phyloP scores from a whole-genome alignment of 2,888 invertebrate genomes.

The Pristionchus mayeri region DNA sequence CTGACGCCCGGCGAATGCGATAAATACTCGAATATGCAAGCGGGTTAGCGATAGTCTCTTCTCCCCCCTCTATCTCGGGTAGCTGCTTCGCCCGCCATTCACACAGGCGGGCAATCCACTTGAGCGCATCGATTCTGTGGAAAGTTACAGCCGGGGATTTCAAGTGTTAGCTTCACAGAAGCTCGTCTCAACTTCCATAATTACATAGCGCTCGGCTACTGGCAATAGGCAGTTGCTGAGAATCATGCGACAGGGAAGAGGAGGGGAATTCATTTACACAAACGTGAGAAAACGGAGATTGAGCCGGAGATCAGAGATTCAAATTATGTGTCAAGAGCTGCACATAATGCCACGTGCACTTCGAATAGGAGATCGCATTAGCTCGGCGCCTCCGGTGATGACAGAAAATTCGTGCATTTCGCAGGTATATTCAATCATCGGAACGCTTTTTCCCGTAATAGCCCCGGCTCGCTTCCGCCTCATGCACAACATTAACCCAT shows the following conservation, averaged over 20 bases:
- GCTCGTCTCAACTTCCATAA: constrained; percentile 26
- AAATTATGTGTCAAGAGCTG: background rate
- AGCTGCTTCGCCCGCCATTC: background rate
- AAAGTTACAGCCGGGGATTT: too few species aligned
- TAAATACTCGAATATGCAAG: constrained; percentile 29
- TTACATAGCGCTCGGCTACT: background rate
- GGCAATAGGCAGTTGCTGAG: background rate
- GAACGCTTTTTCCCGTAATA: background rate
- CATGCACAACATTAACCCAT: background rate
- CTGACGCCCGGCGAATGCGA: background rate
- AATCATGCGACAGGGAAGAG: too few species aligned
- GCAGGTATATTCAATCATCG: background rate
- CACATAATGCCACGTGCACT: constrained; percentile 24
- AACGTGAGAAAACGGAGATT: background rate
- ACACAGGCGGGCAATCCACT: background rate
- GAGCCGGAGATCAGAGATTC: background rate
- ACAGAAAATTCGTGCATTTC: background rate
- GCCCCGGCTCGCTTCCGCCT: background rate
- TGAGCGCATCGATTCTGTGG: too few species aligned
- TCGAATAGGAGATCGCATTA: background rate
- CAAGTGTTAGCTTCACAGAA: too few species aligned
- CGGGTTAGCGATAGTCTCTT: too few species aligned
- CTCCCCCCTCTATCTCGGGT: background rate
- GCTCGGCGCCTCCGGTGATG: background rate
- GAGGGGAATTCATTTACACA: too few species aligned